A percentile compares a stretch with the other conserved stretches of the same genome.
These are phyloP conservation scores for Eupithecia abbreviata DNA, from an alignment of 2,888 invertebrate genomes.

Conservation along the genomic window DNA sequence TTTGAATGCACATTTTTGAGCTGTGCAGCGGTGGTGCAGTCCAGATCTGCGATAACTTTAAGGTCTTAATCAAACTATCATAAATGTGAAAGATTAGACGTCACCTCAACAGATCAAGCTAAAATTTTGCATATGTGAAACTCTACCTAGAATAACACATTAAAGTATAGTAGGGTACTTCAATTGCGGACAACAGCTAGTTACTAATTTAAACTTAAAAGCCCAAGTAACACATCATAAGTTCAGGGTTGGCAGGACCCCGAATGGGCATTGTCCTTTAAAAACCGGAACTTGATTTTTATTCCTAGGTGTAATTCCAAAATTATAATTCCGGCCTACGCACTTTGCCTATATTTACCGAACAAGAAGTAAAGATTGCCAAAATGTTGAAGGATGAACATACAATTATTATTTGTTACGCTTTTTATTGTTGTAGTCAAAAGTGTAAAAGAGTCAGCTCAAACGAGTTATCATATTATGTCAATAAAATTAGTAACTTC, in stretches of 20 bases:
- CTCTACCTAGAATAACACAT: too few relatives aligned
- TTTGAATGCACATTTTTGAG: too few relatives aligned
- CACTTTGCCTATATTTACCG: neutral
- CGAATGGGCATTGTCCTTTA: conserved; percentile 1
- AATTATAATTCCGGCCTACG: neutral
- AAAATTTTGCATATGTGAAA: neutral
- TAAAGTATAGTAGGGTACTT: neutral
- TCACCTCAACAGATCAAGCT: neutral
- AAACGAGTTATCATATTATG: too few relatives aligned
- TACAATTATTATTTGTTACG: neutral
- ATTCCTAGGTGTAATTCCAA: neutral
- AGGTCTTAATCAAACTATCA: neutral
- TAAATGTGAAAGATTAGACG: neutral
- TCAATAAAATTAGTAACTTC: too few relatives aligned
- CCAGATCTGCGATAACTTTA: neutral
- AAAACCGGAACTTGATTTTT: neutral
- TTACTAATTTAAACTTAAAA: neutral
- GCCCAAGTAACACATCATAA: neutral
- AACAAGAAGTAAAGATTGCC: neutral
- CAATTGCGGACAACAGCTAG: neutral
- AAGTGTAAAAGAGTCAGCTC: too few relatives aligned
- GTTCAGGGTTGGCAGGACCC: neutral
- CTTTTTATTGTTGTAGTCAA: neutral
- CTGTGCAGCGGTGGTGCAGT: too few relatives aligned
- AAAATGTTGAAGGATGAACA: neutral